Evolutionary conservation across 2,888 invertebrate genomes (phyloP).

Genomic region (Dastarcus helophoroides): DNA sequence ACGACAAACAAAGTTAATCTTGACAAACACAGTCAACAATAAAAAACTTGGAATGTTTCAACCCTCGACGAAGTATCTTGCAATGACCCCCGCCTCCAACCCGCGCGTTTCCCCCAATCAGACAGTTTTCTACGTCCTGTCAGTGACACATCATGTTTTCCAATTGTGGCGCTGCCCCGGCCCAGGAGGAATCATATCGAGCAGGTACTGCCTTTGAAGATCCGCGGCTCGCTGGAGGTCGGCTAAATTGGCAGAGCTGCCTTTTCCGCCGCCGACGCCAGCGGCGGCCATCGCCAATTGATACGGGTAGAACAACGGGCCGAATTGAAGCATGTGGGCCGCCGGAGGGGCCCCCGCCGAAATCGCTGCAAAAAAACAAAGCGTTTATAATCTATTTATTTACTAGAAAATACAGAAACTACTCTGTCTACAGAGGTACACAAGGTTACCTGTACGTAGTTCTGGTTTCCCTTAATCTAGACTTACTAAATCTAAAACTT

Average conservation of each 20-base stretch:
- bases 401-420: no score
- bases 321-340: slow-evolving; percentile 82
- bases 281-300: slow-evolving; percentile 49
- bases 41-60: no score
- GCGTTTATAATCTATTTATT: no score
- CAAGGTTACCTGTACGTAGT: no score
- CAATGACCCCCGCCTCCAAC: no score
- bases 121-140: slow-evolving; percentile 7
- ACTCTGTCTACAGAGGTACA: no score
- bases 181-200: slow-evolving; percentile 84
- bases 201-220: slow-evolving; percentile 86
- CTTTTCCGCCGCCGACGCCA: slow-evolving; percentile 35
- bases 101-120: no score
- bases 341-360: slow-evolving; percentile 54
- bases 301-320: slow-evolving; percentile 78
- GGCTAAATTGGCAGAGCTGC: slow-evolving; percentile 45
- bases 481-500: no score
- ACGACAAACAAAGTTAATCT: no score
- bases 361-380: slow-evolving; percentile 35
- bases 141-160: slow-evolving; percentile 36
- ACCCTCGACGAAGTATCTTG: no score
- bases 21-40: no score
- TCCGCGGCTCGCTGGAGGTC: slow-evolving; percentile 81
- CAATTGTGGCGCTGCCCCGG: slow-evolving; percentile 46
- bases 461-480: no score